Evolutionary conservation across 2,113 vertebrate species (phyloP).

Genomic region (Ramphastos sulfuratus): DNA sequence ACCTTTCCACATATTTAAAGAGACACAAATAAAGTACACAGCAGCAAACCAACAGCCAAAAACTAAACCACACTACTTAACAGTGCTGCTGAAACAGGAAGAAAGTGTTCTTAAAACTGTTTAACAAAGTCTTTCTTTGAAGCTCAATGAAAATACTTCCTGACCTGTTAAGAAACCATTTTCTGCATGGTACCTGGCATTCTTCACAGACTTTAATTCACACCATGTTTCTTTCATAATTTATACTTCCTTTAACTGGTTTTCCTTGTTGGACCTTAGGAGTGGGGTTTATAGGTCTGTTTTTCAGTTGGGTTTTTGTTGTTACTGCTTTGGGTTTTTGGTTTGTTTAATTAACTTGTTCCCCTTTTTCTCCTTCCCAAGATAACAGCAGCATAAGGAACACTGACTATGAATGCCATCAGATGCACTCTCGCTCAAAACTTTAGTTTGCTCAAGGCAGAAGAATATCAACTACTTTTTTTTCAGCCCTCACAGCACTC

Average conservation of each 20-base stretch:
- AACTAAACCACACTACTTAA: not conserved
- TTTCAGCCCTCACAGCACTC: not conserved
- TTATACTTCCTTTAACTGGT: not conserved
- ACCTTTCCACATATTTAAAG: not conserved
- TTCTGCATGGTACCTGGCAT: not conserved
- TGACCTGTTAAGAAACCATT: not conserved
- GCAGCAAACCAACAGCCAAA: not conserved
- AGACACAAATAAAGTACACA: not conserved
- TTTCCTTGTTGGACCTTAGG: not conserved
- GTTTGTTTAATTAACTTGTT: not conserved
- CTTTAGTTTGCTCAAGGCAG: not conserved
- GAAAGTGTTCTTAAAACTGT: not conserved
- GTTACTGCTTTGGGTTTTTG: not conserved
- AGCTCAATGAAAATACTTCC: constrained; percentile 3
- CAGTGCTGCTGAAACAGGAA: not conserved
- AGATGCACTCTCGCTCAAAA: not conserved
- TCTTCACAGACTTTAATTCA: not conserved
- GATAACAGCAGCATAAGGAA: not conserved
- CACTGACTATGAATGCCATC: not conserved
- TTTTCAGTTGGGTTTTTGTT: not conserved
- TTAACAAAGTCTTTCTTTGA: not conserved
- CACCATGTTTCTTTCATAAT: not conserved
- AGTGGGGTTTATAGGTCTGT: not conserved
- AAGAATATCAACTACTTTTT: not conserved
- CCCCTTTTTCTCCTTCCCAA: rapidly evolving